Conservation (phyloP, 2,888 invertebrate species). For the Busseola fusca region DNA sequence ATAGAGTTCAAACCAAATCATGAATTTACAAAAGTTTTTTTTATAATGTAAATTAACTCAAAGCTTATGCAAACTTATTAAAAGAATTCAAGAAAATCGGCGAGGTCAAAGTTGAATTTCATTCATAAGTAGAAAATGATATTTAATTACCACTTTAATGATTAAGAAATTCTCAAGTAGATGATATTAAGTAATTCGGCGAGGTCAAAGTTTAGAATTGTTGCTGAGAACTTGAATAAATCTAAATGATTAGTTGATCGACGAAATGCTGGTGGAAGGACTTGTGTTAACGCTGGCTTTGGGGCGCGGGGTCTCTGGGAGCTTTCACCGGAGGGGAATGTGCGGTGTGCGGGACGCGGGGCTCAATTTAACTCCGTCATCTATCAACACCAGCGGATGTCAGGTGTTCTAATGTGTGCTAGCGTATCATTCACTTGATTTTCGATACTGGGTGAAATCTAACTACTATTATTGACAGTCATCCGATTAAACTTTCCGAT, state of each 20-base stretch:
- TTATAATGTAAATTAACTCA: neutral
- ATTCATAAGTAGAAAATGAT: conserved; percentile 8
- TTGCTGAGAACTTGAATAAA: conserved; percentile 1
- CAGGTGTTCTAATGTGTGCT: conserved; percentile 44
- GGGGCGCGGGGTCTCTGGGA: conserved; percentile 33
- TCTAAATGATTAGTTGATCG: conserved; percentile 33
- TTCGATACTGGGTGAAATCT: neutral
- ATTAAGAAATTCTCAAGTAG: conserved; percentile 34
- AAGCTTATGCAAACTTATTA: conserved; percentile 20
- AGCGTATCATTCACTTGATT: conserved; percentile 36
- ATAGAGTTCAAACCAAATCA: neutral
- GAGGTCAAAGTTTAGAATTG: conserved; percentile 23
- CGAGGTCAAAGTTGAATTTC: conserved; percentile 20
- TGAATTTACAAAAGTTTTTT: neutral
- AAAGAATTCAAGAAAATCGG: conserved; percentile 1
- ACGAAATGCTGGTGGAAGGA: conserved; percentile 49
- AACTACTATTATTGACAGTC: neutral
- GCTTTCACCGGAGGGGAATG: conserved; percentile 55
- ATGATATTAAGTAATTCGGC: conserved; percentile 7
- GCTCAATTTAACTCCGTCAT: conserved; percentile 30
- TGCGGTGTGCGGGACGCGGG: conserved; percentile 27
- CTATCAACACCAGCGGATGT: conserved; percentile 48
- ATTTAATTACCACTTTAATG: neutral
- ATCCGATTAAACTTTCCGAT: neutral
- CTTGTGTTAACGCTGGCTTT: conserved; percentile 38